A percentile compares a stretch with the other conserved stretches of the same genome.
phyloP scores from a whole-genome alignment of 2,113 vertebrate species.

The Phocoena sinus region DNA sequence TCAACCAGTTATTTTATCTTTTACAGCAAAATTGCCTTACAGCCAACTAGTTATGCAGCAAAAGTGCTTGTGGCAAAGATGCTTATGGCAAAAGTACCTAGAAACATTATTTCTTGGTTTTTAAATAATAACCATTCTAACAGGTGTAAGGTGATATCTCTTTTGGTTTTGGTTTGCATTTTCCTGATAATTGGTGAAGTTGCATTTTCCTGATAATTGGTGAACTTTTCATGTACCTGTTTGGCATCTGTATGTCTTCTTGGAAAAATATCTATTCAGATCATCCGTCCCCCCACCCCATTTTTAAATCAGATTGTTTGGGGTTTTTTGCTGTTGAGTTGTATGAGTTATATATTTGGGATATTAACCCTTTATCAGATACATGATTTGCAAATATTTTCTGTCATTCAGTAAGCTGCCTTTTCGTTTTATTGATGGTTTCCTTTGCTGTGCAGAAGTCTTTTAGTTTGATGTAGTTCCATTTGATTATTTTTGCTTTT shows the following conservation, averaged over 20 bases:
- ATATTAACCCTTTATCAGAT: background rate
- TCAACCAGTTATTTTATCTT: background rate
- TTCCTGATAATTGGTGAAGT: background rate
- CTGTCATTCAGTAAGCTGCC: background rate
- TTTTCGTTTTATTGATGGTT: background rate
- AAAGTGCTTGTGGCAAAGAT: background rate
- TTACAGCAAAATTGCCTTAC: background rate
- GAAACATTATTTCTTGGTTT: background rate
- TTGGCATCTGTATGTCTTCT: background rate
- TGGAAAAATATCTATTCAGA: background rate
- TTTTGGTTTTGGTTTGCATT: background rate
- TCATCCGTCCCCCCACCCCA: background rate
- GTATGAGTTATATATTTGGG: background rate
- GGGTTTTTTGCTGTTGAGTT: background rate
- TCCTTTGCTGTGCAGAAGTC: background rate
- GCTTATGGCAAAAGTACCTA: background rate
- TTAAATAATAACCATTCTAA: background rate
- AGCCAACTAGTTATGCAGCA: background rate
- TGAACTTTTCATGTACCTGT: background rate
- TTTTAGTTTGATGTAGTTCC: background rate
- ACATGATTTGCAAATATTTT: background rate
- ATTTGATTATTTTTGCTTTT: background rate
- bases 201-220: background rate
- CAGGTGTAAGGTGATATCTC: background rate
- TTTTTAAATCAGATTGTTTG: background rate